A percentile compares a stretch with the other conserved stretches of the same genome.
These are phyloP conservation scores for Autographa gamma DNA, from an alignment of 2,888 invertebrate genomes.

Conservation along the genomic window DNA sequence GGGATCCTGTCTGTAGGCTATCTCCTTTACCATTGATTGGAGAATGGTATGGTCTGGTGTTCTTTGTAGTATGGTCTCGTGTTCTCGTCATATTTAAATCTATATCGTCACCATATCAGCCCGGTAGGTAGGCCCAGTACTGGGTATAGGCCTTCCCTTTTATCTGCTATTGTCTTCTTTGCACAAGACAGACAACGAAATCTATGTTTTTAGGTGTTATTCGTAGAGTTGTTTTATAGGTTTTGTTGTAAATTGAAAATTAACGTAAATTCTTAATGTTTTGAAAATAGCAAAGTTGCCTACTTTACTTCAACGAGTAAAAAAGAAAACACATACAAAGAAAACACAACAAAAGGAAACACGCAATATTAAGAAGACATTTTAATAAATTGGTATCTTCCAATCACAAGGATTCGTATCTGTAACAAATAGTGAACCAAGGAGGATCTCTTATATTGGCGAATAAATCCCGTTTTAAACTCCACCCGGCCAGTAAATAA, in stretches of 20 bases:
- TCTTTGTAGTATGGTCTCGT: not conserved
- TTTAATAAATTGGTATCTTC: slow-evolving; percentile 45
- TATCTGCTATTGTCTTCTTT: too few species aligned
- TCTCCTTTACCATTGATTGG: not conserved
- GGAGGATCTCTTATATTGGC: slow-evolving; percentile 76
- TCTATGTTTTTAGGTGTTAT: too few species aligned
- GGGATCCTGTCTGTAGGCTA: too few species aligned
- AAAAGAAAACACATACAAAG: not conserved
- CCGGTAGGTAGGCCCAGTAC: too few species aligned
- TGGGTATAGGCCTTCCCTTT: too few species aligned
- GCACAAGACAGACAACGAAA: too few species aligned
- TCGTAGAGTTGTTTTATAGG: too few species aligned
- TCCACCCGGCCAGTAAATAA: slow-evolving; percentile 79
- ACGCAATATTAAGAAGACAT: not conserved
- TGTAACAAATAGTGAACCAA: slow-evolving; percentile 55
- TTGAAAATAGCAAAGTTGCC: too few species aligned
- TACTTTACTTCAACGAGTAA: not conserved
- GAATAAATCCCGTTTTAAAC: slow-evolving; percentile 84
- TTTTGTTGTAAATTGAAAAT: too few species aligned
- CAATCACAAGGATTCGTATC: slow-evolving; percentile 61
- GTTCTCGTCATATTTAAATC: not conserved
- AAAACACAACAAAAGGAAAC: slow-evolving; percentile 17
- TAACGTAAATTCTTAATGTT: too few species aligned
- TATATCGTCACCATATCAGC: too few species aligned
- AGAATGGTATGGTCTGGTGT: not conserved